Conservation (phyloP, 2,888 invertebrate species). For the Agriotes lineatus region DNA sequence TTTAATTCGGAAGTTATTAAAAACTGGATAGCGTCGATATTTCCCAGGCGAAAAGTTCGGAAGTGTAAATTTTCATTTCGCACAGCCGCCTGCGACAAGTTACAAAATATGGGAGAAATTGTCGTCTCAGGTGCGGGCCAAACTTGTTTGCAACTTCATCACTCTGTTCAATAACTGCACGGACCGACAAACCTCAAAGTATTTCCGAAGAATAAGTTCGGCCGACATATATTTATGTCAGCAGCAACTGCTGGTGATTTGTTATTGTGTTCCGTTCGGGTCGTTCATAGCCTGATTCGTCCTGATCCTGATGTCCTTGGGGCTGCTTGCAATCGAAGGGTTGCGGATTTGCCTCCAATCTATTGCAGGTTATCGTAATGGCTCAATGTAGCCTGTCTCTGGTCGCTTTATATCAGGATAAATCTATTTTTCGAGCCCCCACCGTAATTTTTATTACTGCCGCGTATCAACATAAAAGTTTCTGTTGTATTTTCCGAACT, state of each 20-base stretch:
- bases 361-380: conserved; percentile 36
- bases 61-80: conserved; percentile 42
- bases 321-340: conserved; percentile 39
- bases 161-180: conserved; percentile 44
- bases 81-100: conserved; percentile 41
- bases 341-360: conserved; percentile 43
- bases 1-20: conserved; percentile 24
- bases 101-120: conserved; percentile 47
- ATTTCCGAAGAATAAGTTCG: conserved; percentile 42
- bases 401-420: conserved; percentile 7
- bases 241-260: conserved; percentile 48
- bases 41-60: conserved; percentile 17
- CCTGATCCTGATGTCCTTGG: conserved; percentile 38
- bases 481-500: neutral
- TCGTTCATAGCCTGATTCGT: conserved; percentile 36
- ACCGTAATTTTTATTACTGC: conserved; percentile 9
- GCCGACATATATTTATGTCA: conserved; percentile 44
- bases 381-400: conserved; percentile 11
- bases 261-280: conserved; percentile 45
- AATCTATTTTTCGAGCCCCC: conserved; percentile 8
- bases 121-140: conserved; percentile 45
- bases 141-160: conserved; percentile 50
- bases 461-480: neutral
- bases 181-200: conserved; percentile 47
- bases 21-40: conserved; percentile 24